Base-by-base conservation (phyloP, 2,888 invertebrate genomes). In the Campoletis raptor region DNA sequence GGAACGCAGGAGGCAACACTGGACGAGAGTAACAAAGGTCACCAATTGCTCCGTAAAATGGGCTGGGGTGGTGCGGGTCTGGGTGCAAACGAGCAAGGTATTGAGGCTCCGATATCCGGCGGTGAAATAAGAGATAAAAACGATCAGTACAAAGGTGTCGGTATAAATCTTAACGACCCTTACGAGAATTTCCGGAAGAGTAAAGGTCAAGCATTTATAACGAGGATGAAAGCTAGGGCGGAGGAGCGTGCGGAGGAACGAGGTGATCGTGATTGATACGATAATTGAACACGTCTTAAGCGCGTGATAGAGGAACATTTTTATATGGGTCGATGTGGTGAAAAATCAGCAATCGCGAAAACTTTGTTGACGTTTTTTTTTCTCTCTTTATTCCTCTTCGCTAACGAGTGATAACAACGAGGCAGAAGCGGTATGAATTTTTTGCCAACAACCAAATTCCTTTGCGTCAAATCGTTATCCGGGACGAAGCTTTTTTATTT, bases 141-240 rank as follows among this genome's bases (percentile, higher is more conserved):
- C 91, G 99, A 99, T 94, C 97, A 98, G 95, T 99, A 98, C 95
- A 99, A 97, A 96, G 99, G 99, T 88, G 97, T 99, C 85, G 99
- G 99, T 69, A 97, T 98, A 88, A 98, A 98, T 94, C 95, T 98
- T 86, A 98, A 98, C 93, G 99, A 99, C 95, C 99, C 99, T 0
- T 99, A 99, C 93, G 99, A 99, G 95, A 98, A 98, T 95, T 99
- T 99, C 95, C 96, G 99, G 90, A 99, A 99, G 95, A 98, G 98
- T 95, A 98, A 98, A 95, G 98, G 98, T 85, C 98, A 98, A 92
- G 98, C 98, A 90, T 98, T 98, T 95, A 98, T 98, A 88, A 98
- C 98, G 87, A 96, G 98, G 91, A 98, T 98, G 98, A 97, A 98
- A 94, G 97, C 98, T 67, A 96, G 98, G 93, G 98, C 97, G 24